Conservation (phyloP, 2,888 invertebrate genomes). For the Cephus runcator region DNA sequence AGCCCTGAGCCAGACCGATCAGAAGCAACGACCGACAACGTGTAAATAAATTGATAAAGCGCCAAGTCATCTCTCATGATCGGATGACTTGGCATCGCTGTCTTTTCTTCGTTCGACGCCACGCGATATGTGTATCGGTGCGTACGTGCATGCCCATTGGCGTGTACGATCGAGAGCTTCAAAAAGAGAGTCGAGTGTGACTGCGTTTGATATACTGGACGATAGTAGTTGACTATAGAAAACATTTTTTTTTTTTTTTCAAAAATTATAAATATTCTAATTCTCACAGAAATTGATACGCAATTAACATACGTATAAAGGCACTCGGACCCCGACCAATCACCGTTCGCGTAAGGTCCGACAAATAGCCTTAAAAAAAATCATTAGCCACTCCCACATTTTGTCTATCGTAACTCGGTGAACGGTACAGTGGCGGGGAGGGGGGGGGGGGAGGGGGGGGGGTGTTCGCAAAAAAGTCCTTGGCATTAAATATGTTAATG, state of each 20-base stretch:
- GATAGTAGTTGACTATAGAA: neutral
- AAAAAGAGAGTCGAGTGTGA: neutral
- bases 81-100: slow-evolving; percentile 30
- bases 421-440: neutral
- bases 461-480: slow-evolving; percentile 42
- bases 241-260: no score
- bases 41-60: slow-evolving; percentile 40
- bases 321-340: neutral
- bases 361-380: slow-evolving; percentile 24
- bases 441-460: fast-evolving
- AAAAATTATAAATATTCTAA: neutral
- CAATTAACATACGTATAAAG: neutral
- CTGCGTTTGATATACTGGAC: neutral
- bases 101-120: slow-evolving; percentile 22
- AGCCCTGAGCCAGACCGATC: slow-evolving; percentile 17
- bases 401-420: slow-evolving; percentile 29
- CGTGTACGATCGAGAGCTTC: neutral
- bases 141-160: no score
- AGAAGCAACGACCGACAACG: slow-evolving; percentile 29
- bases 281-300: neutral
- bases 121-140: neutral
- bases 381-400: slow-evolving; percentile 37
- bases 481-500: slow-evolving; percentile 59
- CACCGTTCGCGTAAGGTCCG: slow-evolving; percentile 12
- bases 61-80: slow-evolving; percentile 39